Conservation (phyloP, 2,797 vertebrate species). For the Sebastes taczanowskii region DNA sequence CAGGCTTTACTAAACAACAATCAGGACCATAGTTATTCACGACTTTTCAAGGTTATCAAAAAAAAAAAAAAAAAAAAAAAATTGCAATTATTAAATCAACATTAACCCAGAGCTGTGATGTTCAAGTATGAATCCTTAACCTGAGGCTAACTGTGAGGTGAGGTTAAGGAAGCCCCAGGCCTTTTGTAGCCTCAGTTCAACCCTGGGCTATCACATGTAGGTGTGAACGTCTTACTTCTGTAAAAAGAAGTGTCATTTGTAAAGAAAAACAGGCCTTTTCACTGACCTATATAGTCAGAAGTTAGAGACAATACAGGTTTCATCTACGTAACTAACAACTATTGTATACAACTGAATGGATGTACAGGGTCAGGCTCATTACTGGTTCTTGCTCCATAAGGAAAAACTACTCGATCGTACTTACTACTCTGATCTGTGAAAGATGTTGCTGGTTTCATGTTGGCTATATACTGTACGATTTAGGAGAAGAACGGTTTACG, state of each 20-base stretch:
- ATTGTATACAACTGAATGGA: not conserved
- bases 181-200: not conserved
- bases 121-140: slow-evolving; percentile 10
- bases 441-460: slow-evolving; percentile 9
- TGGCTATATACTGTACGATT: not conserved
- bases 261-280: slow-evolving; percentile 4
- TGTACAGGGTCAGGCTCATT: slow-evolving; percentile 24
- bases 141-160: not conserved
- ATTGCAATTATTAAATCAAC: not conserved
- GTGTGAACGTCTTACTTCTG: not conserved
- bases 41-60: not conserved
- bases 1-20: not conserved
- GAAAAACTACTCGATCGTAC: slow-evolving; percentile 16
- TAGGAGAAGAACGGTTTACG: not conserved
- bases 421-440: slow-evolving; percentile 16
- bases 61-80: not conserved
- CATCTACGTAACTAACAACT: not conserved
- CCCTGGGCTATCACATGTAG: not conserved
- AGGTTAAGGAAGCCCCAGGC: slow-evolving; percentile 1
- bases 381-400: slow-evolving; percentile 1
- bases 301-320: not conserved
- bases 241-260: slow-evolving; percentile 13
- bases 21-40: not conserved
- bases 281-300: not conserved
- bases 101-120: not conserved